Base-by-base conservation (phyloP, 2,797 vertebrate species). In the Microtus obscurus region DNA sequence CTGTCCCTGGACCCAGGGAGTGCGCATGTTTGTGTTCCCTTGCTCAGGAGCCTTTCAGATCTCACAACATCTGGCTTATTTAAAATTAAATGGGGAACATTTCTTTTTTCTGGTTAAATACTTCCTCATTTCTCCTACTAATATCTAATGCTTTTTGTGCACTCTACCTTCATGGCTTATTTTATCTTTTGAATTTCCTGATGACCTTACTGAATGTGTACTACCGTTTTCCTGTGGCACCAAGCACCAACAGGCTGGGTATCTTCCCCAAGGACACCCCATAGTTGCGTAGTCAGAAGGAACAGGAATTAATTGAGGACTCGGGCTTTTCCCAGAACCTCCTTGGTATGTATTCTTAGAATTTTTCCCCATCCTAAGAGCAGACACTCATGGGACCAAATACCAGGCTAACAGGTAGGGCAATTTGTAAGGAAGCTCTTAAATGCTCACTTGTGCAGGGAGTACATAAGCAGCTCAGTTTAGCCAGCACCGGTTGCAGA, bases 31-130 rank as follows among this genome's bases (percentile, higher is more conserved):
- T 69, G 63, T 87, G 77, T 65, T 59, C 59, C 34, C 31, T 83
- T 91, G 59, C 37, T 96, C 93, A 79, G 7, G 34, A 78, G 43
- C 86, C 63, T 93, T 96, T 98, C 81, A 81, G 61, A 94, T 93
- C 74, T 91, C 87, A 94, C 27, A 96, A 87, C 87, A 97, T 90
- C 96, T 97, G 94, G 29, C 43, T 53, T 73, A 27, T 90, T 95
- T 83, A 91, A 89, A 95, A 69, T 93, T 63, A 87, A 34, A 80
- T 91, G 82, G 51, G 16, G 23, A 95, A 40, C 53, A 34, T 53
- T 94, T 59, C 53, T 59, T 59, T 59, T 69, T 71, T 27, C 67
- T 61, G n/a, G 40, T 83, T 93, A 91, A 87, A 95, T n/a, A 88
- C 79, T 95, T 92, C n/a, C 77, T 93, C 25, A 81, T 81, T 97